A percentile compares a stretch with the other conserved stretches of the same genome.
Evolutionary conservation across 2,888 invertebrate species (phyloP).

Genomic region (Leptopterna dolabrata): DNA sequence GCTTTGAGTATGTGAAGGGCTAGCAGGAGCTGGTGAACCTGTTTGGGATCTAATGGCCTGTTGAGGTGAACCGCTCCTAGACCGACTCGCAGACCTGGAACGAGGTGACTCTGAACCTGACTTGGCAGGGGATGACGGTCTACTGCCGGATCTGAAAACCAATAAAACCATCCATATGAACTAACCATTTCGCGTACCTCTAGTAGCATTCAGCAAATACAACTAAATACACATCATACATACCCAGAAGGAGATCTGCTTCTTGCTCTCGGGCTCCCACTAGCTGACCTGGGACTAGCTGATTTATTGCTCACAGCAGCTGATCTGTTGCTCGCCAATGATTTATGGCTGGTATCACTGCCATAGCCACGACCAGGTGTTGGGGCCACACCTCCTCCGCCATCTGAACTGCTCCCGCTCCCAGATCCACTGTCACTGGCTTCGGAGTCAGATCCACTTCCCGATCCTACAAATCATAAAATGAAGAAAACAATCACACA

Average conservation of each 20-base stretch:
- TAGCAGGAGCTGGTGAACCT: not conserved
- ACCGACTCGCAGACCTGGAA: constrained; percentile 22
- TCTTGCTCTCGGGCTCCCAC: constrained; percentile 51
- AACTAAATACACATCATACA: not conserved
- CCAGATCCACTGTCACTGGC: constrained; percentile 37
- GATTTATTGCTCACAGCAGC: constrained; percentile 45
- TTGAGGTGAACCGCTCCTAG: constrained; percentile 24
- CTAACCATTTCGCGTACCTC: no score
- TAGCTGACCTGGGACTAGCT: constrained; percentile 59
- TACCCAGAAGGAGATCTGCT: constrained; percentile 25
- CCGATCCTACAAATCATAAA: constrained; percentile 22
- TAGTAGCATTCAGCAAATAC: no score
- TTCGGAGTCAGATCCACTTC: constrained; percentile 48
- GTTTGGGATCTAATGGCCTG: not conserved
- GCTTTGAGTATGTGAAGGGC: not conserved
- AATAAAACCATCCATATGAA: not conserved
- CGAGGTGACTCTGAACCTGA: constrained; percentile 32
- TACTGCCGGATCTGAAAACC: constrained; percentile 37
- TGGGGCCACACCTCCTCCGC: not conserved
- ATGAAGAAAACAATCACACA: not conserved
- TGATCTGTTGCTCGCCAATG: constrained; percentile 8
- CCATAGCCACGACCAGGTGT: constrained; percentile 34
- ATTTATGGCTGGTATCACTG: constrained; percentile 32
- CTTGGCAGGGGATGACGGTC: constrained; percentile 29
- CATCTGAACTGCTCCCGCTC: constrained; percentile 29